Percentiles rank a stretch among this genome's conserved stretches.
Evolutionary conservation across 2,888 invertebrate species (phyloP).

Genomic region (Dasypolia templi): DNA sequence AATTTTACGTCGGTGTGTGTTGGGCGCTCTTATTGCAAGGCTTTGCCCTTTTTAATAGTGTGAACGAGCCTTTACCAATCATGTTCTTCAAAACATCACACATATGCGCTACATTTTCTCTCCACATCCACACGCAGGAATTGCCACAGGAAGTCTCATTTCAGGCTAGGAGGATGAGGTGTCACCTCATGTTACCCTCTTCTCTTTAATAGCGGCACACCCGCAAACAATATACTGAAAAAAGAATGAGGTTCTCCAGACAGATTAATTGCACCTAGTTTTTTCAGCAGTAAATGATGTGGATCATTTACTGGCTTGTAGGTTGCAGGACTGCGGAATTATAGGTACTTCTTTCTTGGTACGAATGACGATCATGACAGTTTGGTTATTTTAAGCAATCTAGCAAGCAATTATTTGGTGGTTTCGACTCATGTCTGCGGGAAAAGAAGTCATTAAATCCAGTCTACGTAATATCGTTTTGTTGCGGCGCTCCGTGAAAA

Average conservation of each 20-base stretch:
- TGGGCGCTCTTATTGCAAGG: neutral
- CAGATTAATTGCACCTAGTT: neutral
- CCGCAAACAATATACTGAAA: neutral
- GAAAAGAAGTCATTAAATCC: neutral
- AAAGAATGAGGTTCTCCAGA: neutral
- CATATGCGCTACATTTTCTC: too few relatives aligned
- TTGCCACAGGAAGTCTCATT: neutral
- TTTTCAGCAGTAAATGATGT: constrained; percentile 6
- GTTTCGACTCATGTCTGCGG: neutral
- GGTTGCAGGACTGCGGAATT: neutral
- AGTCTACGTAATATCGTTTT: constrained; percentile 3
- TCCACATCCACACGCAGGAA: neutral
- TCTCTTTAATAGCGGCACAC: neutral
- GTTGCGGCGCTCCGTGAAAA: constrained; percentile 19
- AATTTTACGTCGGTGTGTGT: constrained; percentile 3
- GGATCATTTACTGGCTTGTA: neutral
- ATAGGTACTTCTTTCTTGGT: neutral
- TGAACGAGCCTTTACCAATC: neutral
- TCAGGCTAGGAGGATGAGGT: neutral
- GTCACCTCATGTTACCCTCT: neutral
- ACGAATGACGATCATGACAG: neutral
- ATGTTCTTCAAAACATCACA: too few relatives aligned
- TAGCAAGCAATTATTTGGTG: neutral
- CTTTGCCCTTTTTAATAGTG: constrained; percentile 10
- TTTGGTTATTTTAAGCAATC: neutral